Base-by-base conservation (phyloP, 2,888 invertebrate genomes). In the Hyposoter didymator region DNA sequence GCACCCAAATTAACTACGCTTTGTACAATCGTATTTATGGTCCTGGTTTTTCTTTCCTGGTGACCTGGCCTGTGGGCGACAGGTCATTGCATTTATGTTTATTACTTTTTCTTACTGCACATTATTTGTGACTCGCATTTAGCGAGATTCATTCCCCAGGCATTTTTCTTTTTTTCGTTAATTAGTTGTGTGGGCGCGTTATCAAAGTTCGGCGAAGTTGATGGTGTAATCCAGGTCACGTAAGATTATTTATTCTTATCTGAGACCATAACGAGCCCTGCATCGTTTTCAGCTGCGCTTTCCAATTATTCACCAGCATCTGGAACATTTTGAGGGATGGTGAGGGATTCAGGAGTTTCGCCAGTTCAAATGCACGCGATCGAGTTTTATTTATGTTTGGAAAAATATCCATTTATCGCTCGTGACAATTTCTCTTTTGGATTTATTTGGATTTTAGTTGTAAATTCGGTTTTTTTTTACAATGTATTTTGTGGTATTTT, bases 1-100 rank as follows among this genome's bases (percentile, higher is more conserved):
- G 52, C 73, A 74, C 55, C 55, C 22, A 64, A 32, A 72, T 66
- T 49, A 64, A 35, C 35, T 22, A 8, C 10, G 32, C 39, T 10
- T 28, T 45, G 5, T 32, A 74, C 43, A 45, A 43, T 19, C n/a
- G 47, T 43, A 62, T 64, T 32, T 19, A 64, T 45, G n/a, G 19
- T 49, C 7, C 47, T 32, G 32, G 47, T 32, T 72, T 66, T 39
- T 52, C 39, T 72, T 72, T 39, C 39, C 39, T 12, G 39, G 8
- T 72, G 35, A 52, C 52, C 52, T 52, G 19, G 4, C 19, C 19
- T 70, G 52, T 52, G 52, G 55, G 35, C 72, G 49, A 35, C 22
- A 39, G 67, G 43, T 59, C 28, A 59, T 10, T 59, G 28, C 28
- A 59, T 28, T 55, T 55, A 28, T 55, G 55, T 55, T 55, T 55